Conservation (phyloP, 2,797 vertebrate genomes). For the Rhabdomys pumilio region DNA sequence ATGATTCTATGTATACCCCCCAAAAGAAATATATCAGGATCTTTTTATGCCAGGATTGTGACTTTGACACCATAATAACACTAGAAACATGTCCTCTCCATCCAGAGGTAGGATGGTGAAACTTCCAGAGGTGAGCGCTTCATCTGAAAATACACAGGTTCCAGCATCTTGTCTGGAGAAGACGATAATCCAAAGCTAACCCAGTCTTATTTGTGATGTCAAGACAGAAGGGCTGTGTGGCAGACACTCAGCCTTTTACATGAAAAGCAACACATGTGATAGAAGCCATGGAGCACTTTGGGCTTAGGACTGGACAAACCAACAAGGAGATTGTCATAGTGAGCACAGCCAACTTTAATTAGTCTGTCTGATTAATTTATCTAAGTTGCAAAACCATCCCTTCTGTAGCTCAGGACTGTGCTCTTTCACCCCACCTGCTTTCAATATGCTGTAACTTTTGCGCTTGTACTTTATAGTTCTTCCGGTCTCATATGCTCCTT, state of each 20-base stretch:
- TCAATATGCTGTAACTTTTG: too few relatives aligned
- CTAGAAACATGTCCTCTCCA: not conserved
- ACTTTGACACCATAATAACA: not conserved
- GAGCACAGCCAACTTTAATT: not conserved
- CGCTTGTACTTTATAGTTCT: not conserved
- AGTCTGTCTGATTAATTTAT: not conserved
- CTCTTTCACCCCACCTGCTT: not conserved
- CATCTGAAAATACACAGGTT: not conserved
- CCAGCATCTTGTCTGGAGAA: not conserved
- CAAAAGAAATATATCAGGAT: not conserved
- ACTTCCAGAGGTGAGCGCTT: not conserved
- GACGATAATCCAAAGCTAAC: not conserved
- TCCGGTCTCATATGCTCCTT: fast-evolving
- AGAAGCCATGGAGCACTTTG: not conserved
- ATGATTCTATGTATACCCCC: too few relatives aligned
- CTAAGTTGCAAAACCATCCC: not conserved
- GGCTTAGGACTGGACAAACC: not conserved
- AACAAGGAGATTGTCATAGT: not conserved
- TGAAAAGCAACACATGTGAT: too few relatives aligned
- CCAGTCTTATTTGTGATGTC: not conserved
- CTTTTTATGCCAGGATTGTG: not conserved
- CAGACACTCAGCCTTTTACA: not conserved
- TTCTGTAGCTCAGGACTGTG: not conserved
- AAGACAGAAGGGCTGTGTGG: too few relatives aligned
- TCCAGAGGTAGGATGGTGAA: not conserved